Conservation (phyloP, 1,140 invertebrate species). For the Drosophila saltans region DNA sequence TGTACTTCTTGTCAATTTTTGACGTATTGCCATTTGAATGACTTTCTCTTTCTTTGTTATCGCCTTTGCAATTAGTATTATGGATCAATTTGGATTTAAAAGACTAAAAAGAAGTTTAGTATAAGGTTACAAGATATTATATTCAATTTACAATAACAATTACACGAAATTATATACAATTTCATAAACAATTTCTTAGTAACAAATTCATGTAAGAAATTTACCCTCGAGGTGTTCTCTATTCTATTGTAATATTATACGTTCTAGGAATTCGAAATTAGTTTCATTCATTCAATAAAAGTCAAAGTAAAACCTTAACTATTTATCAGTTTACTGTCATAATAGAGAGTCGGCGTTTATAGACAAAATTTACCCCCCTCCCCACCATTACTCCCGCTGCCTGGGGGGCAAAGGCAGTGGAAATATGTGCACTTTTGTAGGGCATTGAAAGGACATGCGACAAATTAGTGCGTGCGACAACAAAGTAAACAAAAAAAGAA, state of each 20-base stretch:
- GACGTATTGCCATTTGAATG: too few species aligned
- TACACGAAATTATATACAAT: too few species aligned
- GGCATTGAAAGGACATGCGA: conserved; percentile 71
- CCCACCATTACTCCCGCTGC: neutral
- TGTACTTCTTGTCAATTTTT: too few species aligned
- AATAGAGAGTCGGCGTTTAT: conserved; percentile 33
- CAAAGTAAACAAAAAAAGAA: conserved; percentile 53
- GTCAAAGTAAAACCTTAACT: conserved; percentile 35
- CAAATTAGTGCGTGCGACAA: conserved; percentile 70
- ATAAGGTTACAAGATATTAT: too few species aligned
- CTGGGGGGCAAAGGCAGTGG: neutral
- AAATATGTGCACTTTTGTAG: conserved; percentile 61
- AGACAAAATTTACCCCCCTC: conserved; percentile 28
- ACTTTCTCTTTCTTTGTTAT: too few species aligned
- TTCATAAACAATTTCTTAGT: too few species aligned
- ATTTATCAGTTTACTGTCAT: conserved; percentile 47
- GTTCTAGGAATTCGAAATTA: conserved; percentile 25
- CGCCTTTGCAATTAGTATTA: too few species aligned
- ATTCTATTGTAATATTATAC: conserved; percentile 9
- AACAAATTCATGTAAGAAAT: too few species aligned
- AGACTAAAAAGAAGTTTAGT: too few species aligned
- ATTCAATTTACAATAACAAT: too few species aligned
- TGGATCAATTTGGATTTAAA: too few species aligned
- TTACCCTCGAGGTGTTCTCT: neutral
- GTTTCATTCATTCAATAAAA: conserved; percentile 49